These are phyloP conservation scores for Minunthozetes semirufus DNA, from an alignment of 2,888 invertebrate genomes.

Conservation along the genomic window DNA sequence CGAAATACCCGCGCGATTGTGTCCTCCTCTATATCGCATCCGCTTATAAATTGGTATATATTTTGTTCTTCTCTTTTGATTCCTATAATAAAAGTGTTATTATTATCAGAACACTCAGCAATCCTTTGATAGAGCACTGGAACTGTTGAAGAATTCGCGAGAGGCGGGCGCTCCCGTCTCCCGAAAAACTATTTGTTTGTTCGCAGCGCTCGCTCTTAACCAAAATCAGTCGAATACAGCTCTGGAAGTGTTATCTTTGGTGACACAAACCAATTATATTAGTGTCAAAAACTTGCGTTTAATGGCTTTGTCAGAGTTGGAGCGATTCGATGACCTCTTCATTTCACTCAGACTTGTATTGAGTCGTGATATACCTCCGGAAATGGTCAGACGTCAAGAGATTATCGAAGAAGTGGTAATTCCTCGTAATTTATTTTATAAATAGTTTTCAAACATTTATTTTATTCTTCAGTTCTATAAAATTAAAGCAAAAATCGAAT, in stretches of 20 bases:
- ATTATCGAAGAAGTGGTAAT: constrained; percentile 2
- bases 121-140: constrained; percentile 59
- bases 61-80: neutral
- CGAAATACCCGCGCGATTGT: constrained; percentile 62
- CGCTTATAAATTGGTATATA: constrained; percentile 65
- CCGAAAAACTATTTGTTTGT: constrained; percentile 59
- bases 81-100: neutral
- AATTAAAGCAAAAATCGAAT: neutral
- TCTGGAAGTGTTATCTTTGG: constrained; percentile 57
- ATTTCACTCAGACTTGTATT: constrained; percentile 56
- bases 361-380: constrained; percentile 45
- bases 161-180: constrained; percentile 56
- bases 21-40: constrained; percentile 62
- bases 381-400: neutral
- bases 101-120: constrained; percentile 60
- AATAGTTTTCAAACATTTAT: neutral
- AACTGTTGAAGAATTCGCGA: constrained; percentile 53
- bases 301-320: constrained; percentile 57
- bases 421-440: neutral
- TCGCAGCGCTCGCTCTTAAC: constrained; percentile 61
- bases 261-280: constrained; percentile 58
- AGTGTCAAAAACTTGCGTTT: constrained; percentile 63
- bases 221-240: constrained; percentile 62
- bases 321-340: constrained; percentile 60
- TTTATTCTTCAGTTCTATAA: neutral